These are phyloP conservation scores for Mythimna vitellina DNA, from an alignment of 2,888 invertebrate genomes.

Conservation along the genomic window DNA sequence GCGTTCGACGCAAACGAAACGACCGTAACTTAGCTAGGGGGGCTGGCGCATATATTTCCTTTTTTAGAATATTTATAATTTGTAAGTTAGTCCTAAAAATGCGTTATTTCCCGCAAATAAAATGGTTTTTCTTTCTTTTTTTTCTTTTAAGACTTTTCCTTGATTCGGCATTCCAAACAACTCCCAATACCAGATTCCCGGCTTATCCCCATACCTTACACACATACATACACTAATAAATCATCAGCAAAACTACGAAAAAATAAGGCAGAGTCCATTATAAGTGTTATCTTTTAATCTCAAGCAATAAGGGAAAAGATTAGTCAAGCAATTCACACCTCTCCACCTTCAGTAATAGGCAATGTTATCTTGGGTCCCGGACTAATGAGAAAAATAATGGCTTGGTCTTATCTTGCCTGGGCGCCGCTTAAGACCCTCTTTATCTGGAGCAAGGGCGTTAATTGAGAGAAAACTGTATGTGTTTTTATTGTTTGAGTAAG, in stretches of 20 bases:
- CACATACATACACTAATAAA: conserved; percentile 30
- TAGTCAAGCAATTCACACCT: conserved; percentile 70
- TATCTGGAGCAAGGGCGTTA: conserved; percentile 58
- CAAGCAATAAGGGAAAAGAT: conserved; percentile 69
- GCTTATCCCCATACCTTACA: neutral
- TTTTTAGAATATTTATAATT: no score
- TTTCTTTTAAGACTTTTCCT: neutral
- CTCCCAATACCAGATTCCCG: neutral
- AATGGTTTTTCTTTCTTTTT: no score
- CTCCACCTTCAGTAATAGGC: conserved; percentile 59
- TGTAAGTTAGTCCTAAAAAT: no score
- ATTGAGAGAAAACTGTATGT: conserved; percentile 64
- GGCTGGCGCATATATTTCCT: no score
- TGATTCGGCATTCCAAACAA: neutral
- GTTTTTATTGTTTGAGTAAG: conserved; percentile 55
- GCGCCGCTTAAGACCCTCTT: conserved; percentile 60
- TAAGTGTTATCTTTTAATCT: conserved; percentile 70
- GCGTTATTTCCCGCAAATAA: no score
- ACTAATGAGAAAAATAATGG: conserved; percentile 70
- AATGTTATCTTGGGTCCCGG: conserved; percentile 63
- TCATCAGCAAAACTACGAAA: conserved; percentile 48
- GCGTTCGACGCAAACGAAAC: no score
- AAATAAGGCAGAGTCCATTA: conserved; percentile 58
- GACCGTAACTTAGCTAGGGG: no score
- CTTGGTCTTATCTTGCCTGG: conserved; percentile 61